Conservation (phyloP, 2,797 vertebrate genomes). For the Tinamus major region DNA sequence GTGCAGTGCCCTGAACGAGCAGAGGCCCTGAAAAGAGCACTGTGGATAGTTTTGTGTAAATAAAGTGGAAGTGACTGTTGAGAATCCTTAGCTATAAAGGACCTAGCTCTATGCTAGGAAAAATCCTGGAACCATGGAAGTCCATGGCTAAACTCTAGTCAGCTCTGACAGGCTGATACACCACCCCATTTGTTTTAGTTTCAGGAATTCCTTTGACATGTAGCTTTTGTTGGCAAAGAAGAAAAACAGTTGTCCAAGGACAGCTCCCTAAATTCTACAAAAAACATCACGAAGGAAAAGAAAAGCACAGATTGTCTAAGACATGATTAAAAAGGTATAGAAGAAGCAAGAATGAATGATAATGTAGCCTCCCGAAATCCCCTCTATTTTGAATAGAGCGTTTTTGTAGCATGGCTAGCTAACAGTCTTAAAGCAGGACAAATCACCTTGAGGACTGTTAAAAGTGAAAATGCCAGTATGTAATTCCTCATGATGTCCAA, state of each 20-base stretch:
- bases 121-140: neutral
- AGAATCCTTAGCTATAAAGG: neutral
- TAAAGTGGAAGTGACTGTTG: neutral
- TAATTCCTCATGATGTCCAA: neutral
- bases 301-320: neutral
- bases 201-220: neutral
- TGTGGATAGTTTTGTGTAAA: neutral
- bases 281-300: neutral
- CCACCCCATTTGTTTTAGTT: neutral
- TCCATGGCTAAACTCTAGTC: neutral
- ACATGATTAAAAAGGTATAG: neutral
- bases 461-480: neutral
- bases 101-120: neutral
- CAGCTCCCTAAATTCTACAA: neutral
- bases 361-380: neutral
- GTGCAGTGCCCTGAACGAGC: neutral
- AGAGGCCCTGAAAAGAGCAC: neutral
- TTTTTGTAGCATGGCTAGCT: neutral
- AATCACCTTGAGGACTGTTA: neutral
- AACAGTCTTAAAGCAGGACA: neutral
- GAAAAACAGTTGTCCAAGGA: neutral
- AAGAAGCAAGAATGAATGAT: neutral
- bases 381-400: neutral
- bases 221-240: neutral
- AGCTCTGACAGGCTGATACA: neutral